phyloP scores from a whole-genome alignment of 2,797 vertebrate genomes.

The Brotogeris chrysoptera region DNA sequence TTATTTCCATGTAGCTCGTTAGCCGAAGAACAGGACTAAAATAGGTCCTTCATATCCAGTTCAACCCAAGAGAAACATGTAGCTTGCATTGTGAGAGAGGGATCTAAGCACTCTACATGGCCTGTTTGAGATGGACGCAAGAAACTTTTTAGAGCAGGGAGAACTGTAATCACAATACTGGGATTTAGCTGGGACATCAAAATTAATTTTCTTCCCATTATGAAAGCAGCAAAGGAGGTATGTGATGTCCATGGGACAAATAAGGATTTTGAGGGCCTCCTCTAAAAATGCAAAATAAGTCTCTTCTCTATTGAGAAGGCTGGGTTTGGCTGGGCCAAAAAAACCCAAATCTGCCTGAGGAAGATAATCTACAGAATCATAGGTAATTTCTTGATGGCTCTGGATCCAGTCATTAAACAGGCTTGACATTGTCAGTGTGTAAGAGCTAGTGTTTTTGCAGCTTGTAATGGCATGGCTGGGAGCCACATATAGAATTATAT shows the following conservation, averaged over 20 bases:
- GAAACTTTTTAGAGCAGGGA: neutral
- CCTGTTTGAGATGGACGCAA: neutral
- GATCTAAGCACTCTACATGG: neutral
- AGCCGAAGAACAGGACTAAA: neutral
- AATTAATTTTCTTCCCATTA: neutral
- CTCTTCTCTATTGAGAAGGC: neutral
- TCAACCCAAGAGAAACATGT: neutral
- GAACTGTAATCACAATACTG: neutral
- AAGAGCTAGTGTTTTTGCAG: slow-evolving; percentile 54
- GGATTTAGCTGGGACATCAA: neutral
- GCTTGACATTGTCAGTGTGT: neutral
- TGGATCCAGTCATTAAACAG: slow-evolving; percentile 4
- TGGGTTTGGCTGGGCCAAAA: neutral
- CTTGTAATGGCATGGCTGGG: slow-evolving; percentile 59
- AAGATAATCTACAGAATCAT: neutral
- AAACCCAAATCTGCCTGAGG: neutral
- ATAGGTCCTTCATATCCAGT: neutral
- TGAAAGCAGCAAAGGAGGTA: neutral
- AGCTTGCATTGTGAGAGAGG: neutral
- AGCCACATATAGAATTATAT: slow-evolving; percentile 60
- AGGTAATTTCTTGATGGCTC: neutral
- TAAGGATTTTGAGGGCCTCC: neutral
- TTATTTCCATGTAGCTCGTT: neutral
- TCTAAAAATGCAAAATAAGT: neutral
- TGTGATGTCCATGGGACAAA: neutral